phyloP scores from a whole-genome alignment of 2,113 vertebrate species.

The Chionis minor region DNA sequence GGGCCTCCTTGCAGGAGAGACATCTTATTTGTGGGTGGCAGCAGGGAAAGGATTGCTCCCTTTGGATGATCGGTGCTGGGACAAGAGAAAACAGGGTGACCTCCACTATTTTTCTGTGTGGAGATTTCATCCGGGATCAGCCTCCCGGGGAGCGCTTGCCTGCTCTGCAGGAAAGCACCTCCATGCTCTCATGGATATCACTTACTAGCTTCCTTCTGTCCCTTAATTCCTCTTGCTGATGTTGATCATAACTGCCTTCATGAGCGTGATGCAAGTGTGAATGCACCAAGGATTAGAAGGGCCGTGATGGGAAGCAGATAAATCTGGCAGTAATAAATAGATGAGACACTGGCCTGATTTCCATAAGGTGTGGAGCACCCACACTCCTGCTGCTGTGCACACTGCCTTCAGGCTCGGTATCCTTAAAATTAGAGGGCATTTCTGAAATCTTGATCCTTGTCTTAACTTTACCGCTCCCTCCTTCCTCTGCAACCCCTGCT shows the following conservation, averaged over 20 bases:
- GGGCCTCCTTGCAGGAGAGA: not conserved
- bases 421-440: not conserved
- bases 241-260: not conserved
- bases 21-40: not conserved
- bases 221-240: not conserved
- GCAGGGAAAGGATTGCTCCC: not conserved
- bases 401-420: not conserved
- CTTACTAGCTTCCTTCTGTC: not conserved
- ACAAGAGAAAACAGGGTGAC: not conserved
- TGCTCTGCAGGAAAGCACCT: not conserved
- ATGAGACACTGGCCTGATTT: conserved; percentile 2
- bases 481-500: not conserved
- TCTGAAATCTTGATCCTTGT: not conserved
- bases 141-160: not conserved
- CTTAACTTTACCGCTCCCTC: not conserved
- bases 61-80: not conserved
- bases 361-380: not conserved
- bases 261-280: not conserved
- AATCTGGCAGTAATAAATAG: not conserved
- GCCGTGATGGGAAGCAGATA: not conserved
- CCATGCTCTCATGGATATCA: not conserved
- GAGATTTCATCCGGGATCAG: not conserved
- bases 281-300: not conserved
- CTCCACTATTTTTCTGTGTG: not conserved
- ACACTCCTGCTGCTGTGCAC: conserved; percentile 7